phyloP scores from a whole-genome alignment of 2,888 invertebrate genomes.

The Pimpla rufipes region DNA sequence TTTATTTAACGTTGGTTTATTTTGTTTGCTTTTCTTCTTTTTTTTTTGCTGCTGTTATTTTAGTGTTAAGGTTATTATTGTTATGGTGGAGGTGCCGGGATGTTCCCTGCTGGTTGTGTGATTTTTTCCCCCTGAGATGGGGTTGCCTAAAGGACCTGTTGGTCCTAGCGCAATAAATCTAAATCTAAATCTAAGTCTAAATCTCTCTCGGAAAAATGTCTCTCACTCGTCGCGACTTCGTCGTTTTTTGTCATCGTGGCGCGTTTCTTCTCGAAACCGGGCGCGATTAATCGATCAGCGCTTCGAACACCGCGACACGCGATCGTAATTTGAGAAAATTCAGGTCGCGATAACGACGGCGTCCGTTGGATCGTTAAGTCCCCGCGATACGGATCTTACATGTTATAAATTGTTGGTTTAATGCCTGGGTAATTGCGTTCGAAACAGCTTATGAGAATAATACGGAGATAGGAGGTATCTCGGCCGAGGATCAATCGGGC shows the following conservation, averaged over 20 bases:
- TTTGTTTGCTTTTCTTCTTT: too few species aligned
- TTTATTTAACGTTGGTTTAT: too few species aligned
- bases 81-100: too few species aligned
- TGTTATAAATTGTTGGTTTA: constrained; percentile 71
- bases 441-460: constrained; percentile 64
- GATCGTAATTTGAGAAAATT: constrained; percentile 66
- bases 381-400: constrained; percentile 70
- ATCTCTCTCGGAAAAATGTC: not conserved
- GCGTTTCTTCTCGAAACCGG: not conserved
- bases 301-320: constrained; percentile 24
- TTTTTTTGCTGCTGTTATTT: too few species aligned
- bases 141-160: too few species aligned
- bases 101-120: too few species aligned
- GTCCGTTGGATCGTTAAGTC: constrained; percentile 54
- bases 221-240: constrained; percentile 1
- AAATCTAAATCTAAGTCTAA: too few species aligned
- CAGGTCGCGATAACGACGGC: constrained; percentile 66
- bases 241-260: too few species aligned
- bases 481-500: constrained; percentile 49
- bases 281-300: constrained; percentile 12
- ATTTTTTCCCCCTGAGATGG: too few species aligned
- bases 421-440: constrained; percentile 71
- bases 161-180: too few species aligned
- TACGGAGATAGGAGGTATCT: constrained; percentile 54
- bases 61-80: too few species aligned